phyloP scores from a whole-genome alignment of 2,797 vertebrate species.

The Pangasius macronema region DNA sequence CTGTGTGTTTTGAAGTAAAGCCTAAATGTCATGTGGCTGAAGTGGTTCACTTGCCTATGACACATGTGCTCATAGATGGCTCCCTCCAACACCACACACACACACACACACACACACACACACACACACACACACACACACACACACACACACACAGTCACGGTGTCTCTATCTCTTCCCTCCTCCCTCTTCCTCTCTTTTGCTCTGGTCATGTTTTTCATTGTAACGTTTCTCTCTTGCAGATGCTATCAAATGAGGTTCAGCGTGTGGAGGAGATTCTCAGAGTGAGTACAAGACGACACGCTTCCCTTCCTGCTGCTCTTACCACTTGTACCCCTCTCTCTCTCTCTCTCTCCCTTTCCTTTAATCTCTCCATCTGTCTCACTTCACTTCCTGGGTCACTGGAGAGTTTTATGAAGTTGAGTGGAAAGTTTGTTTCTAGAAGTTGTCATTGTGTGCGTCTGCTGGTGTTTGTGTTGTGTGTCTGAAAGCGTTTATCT shows the following conservation, averaged over 20 bases:
- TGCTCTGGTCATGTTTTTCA: background rate
- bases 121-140: slow-evolving; percentile 21
- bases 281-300: slow-evolving; percentile 76
- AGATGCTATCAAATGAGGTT: slow-evolving; percentile 81
- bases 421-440: slow-evolving; percentile 8
- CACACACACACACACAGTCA: background rate
- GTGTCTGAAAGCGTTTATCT: background rate
- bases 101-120: background rate
- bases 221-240: slow-evolving; percentile 60
- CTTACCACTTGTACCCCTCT: background rate
- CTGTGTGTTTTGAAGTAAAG: background rate
- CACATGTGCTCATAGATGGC: background rate
- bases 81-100: background rate
- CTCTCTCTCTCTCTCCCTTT: background rate
- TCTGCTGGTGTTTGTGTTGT: background rate
- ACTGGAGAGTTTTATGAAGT: background rate
- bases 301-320: no score
- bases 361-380: background rate
- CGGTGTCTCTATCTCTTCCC: slow-evolving; percentile 47
- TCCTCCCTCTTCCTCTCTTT: background rate
- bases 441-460: background rate
- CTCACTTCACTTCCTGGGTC: background rate
- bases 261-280: slow-evolving; percentile 90
- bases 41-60: slow-evolving; percentile 9
- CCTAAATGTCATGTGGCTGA: slow-evolving; percentile 13